Evolutionary conservation across 2,113 vertebrate species (phyloP).

Genomic region (Herpetotheres cachinnans): DNA sequence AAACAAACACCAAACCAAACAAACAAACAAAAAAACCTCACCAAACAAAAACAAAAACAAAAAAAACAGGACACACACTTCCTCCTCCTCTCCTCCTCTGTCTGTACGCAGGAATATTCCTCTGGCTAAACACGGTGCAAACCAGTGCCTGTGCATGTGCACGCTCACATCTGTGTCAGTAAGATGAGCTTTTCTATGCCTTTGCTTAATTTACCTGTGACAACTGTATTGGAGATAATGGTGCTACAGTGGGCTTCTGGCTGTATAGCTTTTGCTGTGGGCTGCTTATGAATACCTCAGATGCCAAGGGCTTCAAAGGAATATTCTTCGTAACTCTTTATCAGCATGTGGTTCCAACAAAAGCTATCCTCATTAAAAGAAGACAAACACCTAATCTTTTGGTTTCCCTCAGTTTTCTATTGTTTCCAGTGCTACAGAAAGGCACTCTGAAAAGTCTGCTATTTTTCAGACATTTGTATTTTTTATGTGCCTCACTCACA

Average conservation of each 20-base stretch:
- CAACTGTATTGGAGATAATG: not conserved
- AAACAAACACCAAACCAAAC: too few relatives aligned
- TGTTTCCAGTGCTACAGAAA: not conserved
- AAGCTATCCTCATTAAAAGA: constrained; percentile 8
- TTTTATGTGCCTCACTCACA: not conserved
- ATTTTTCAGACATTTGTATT: not conserved
- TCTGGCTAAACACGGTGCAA: not conserved
- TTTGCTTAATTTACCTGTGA: constrained; percentile 6
- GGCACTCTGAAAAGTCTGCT: not conserved
- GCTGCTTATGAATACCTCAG: not conserved
- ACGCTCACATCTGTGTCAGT: not conserved
- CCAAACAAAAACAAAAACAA: not conserved
- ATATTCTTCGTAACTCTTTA: not conserved
- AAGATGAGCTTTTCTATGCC: not conserved
- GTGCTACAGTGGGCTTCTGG: not conserved
- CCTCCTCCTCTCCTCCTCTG: not conserved
- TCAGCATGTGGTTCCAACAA: constrained; percentile 13
- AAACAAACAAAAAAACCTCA: too few relatives aligned
- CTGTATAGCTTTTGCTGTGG: constrained; percentile 4
- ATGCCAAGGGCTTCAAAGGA: constrained; percentile 26
- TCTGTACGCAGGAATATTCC: not conserved
- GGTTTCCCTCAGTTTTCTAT: not conserved
- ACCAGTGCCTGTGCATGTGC: not conserved
- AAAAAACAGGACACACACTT: not conserved
- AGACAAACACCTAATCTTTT: not conserved